Evolutionary conservation across 1,140 invertebrate species (phyloP).

Genomic region (Drosophila varians): DNA sequence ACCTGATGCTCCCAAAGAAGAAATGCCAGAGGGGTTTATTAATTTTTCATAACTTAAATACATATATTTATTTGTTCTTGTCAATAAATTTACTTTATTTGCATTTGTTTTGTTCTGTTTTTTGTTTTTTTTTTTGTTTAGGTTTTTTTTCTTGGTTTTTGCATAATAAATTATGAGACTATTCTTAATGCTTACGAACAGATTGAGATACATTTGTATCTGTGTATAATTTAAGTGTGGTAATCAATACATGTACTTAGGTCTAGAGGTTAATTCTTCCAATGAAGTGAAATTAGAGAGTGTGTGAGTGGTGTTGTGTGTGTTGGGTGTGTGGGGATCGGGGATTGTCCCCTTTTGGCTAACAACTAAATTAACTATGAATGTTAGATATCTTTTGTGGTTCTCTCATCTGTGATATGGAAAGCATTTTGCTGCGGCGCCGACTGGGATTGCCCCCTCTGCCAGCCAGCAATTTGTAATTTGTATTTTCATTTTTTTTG

Average conservation of each 20-base stretch:
- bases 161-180: constrained; percentile 79
- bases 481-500: constrained; percentile 46
- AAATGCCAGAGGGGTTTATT: constrained; percentile 60
- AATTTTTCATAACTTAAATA: constrained; percentile 83
- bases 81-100: constrained; percentile 55
- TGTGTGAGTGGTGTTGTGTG: constrained; percentile 19
- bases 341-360: constrained; percentile 39
- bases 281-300: constrained; percentile 43
- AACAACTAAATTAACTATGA: constrained; percentile 77
- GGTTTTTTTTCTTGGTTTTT: constrained; percentile 32
- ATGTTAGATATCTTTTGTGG: constrained; percentile 73
- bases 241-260: constrained; percentile 46
- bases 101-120: constrained; percentile 41
- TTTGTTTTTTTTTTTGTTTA: constrained; percentile 36
- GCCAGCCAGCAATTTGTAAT: constrained; percentile 23
- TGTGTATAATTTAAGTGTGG: constrained; percentile 49
- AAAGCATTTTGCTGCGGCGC: constrained; percentile 63
- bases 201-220: constrained; percentile 61
- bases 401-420: constrained; percentile 72
- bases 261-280: constrained; percentile 31
- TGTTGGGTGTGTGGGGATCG: constrained; percentile 31
- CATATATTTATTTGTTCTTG: constrained; percentile 63
- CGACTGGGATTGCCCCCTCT: constrained; percentile 19
- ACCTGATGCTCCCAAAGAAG: constrained; percentile 8
- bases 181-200: constrained; percentile 69